Evolutionary conservation across 2,888 invertebrate genomes (phyloP).

Genomic region (Adelphocoris suturalis): DNA sequence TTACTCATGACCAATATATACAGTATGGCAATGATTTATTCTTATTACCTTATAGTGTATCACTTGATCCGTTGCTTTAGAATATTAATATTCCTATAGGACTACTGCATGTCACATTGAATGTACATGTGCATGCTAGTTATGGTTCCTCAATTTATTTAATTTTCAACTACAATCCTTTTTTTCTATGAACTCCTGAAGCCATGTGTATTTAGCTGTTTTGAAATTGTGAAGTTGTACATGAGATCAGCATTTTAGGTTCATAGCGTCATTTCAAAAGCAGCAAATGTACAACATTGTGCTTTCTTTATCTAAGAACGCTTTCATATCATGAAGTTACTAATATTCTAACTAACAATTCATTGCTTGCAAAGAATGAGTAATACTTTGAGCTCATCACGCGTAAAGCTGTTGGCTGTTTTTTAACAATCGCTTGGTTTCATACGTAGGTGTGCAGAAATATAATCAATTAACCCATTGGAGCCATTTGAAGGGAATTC

Average conservation of each 20-base stretch:
- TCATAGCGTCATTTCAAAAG: neutral
- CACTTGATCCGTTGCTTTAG: conserved; percentile 48
- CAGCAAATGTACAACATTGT: neutral
- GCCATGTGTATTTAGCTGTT: neutral
- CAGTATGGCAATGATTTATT: neutral
- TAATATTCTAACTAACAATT: neutral
- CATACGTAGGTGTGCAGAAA: neutral
- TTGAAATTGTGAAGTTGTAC: neutral
- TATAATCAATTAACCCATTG: neutral
- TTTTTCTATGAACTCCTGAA: neutral
- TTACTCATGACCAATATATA: neutral
- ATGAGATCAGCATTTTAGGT: neutral
- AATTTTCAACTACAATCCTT: neutral
- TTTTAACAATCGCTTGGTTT: conserved; percentile 9
- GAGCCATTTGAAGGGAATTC: neutral
- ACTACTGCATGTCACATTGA: conserved; percentile 58
- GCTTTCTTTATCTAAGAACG: neutral
- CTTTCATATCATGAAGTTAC: neutral
- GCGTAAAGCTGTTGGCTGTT: conserved; percentile 17
- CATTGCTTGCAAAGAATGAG: conserved; percentile 16
- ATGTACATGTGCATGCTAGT: conserved; percentile 58
- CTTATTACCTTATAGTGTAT: neutral
- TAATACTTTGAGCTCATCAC: neutral
- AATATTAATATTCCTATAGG: conserved; percentile 31
- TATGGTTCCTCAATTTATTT: conserved; percentile 19